Evolutionary conservation across 2,888 invertebrate genomes (phyloP).

Genomic region (Protonemura montana): DNA sequence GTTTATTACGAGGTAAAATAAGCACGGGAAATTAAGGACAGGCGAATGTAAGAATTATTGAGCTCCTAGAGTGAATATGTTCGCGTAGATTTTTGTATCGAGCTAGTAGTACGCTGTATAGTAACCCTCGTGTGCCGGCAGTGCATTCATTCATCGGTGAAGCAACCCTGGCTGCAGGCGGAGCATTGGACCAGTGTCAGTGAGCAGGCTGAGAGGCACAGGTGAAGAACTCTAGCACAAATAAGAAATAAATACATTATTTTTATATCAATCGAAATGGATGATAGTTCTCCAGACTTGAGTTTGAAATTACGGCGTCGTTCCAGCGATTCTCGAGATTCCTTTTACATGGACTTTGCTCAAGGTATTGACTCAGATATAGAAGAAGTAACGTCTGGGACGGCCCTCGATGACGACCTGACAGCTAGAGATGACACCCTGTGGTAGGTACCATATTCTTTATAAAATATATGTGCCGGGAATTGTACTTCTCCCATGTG

Average conservation of each 20-base stretch:
- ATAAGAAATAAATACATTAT: background rate
- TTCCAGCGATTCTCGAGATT: conserved; percentile 86
- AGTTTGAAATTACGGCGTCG: conserved; percentile 85
- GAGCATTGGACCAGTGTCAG: background rate
- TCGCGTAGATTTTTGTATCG: background rate
- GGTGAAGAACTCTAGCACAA: background rate
- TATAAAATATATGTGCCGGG: background rate
- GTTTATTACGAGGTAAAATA: background rate
- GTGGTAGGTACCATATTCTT: background rate
- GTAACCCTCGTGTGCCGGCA: background rate
- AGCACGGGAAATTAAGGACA: background rate
- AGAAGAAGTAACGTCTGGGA: conserved; percentile 67
- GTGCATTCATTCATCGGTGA: background rate
- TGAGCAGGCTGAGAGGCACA: background rate
- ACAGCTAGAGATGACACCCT: conserved; percentile 29
- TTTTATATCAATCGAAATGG: conserved; percentile 56
- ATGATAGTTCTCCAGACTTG: conserved; percentile 86
- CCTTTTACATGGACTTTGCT: conserved; percentile 90
- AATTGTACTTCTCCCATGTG: background rate
- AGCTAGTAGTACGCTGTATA: background rate
- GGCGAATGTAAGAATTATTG: background rate
- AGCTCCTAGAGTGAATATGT: background rate
- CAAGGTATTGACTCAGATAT: conserved; percentile 89
- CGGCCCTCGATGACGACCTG: conserved; percentile 33
- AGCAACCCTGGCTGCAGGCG: background rate